Conservation (phyloP, 1,140 invertebrate genomes). For the Zophobas morio region DNA sequence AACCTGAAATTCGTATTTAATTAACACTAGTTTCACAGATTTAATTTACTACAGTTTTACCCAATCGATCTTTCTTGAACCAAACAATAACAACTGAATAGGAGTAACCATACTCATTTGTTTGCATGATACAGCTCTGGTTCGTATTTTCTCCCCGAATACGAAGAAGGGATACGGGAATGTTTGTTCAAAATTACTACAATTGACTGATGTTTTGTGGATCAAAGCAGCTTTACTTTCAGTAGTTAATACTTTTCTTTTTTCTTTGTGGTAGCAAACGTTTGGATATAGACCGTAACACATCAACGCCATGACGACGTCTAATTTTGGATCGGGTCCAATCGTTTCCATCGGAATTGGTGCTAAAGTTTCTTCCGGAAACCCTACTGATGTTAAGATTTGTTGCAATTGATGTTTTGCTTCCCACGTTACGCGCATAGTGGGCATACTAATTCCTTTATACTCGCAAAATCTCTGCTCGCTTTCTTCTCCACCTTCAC, state of each 20-base stretch:
- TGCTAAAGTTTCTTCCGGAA: slow-evolving; percentile 89
- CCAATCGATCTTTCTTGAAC: slow-evolving; percentile 87
- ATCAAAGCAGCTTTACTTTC: slow-evolving; percentile 95
- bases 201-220: slow-evolving; percentile 98
- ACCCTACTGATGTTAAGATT: slow-evolving; percentile 85
- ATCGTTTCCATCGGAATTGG: slow-evolving; percentile 82
- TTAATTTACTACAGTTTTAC: slow-evolving; percentile 57
- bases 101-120: slow-evolving; percentile 98
- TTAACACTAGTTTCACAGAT: neutral
- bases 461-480: slow-evolving; percentile 92
- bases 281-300: slow-evolving; percentile 96
- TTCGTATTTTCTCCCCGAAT: slow-evolving; percentile 98
- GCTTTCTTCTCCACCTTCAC: slow-evolving; percentile 81
- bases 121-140: slow-evolving; percentile 96
- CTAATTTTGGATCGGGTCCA: slow-evolving; percentile 85
- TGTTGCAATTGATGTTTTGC: slow-evolving; percentile 93
- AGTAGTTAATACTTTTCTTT: slow-evolving; percentile 94
- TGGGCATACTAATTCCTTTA: slow-evolving; percentile 90
- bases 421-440: slow-evolving; percentile 91
- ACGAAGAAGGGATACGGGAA: slow-evolving; percentile 97
- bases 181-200: slow-evolving; percentile 84
- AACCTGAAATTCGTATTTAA: slow-evolving; percentile 62
- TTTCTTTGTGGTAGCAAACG: slow-evolving; percentile 95
- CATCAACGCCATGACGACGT: slow-evolving; percentile 88
- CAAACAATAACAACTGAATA: slow-evolving; percentile 94